Base-by-base conservation (phyloP, 2,797 vertebrate species). In the Ispidina lecontei region DNA sequence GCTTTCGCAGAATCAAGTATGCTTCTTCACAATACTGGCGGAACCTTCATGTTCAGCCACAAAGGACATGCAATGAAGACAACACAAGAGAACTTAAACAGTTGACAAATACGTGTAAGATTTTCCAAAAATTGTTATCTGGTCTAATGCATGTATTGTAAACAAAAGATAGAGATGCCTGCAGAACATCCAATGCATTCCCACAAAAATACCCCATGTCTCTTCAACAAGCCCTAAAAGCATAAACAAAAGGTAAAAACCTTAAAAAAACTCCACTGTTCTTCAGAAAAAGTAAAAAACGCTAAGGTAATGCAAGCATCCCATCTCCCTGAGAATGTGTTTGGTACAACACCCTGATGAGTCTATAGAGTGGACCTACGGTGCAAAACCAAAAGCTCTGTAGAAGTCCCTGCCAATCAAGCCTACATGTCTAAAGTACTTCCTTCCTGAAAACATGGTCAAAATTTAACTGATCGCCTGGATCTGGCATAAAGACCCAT, bases 1-100 rank as follows among this genome's bases (percentile, higher is more conserved):
- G 99, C 89, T 98, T 98, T 90, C 99, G 98, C 92, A 99, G 93
- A 89, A 99, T 98, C 82, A 99, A 96, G 95, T 99, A 99, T 2
- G 99, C 99, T 7, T 99, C 98, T 95, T 99, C 99, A 94, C 99
- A 99, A 95, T 98, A 99, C 94, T 99, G 98, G 79, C 99, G 98
- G 96, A 99, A 99, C 96, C 99, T 99, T 88, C 9, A 18, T 1
- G 54, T 60, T 31, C 88, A 56, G 28, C 20, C 73, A 69, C 14
- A 81, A 58, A 74, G 63, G 72, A 89, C 68, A 69, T 16, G 37
- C 46, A 65, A 25, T 9, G 14, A 76, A 70, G 29, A 74, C 56
- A 89, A 56, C 55, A 46, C 4, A 5, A 17, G 9, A 90, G 19
- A 87, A 83, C 37, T 47, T 14, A 72, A 51, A 62, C 43, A 33